Evolutionary conservation across 2,888 invertebrate species (phyloP), one percentile per base, ranked within the genome.

Genomic region (Operophtera brumata): DNA sequence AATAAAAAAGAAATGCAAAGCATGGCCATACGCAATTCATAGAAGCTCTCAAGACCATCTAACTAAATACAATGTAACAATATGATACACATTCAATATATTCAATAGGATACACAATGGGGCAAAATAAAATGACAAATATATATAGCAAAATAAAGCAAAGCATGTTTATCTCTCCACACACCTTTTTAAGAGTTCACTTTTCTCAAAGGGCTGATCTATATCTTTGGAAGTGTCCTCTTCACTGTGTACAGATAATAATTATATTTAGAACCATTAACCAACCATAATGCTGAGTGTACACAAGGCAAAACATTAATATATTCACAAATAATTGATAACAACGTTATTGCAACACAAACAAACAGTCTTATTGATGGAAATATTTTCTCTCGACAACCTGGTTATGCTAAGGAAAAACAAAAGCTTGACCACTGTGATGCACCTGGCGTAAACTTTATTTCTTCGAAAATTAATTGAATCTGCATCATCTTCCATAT

Each of bases 141-240:
- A 13, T 3, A 26, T 49, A 14, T 28, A 40, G 39, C 13, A 50
- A 41, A 14, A 41, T n/a, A 46, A 20, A 20, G 4, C 20, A 20
- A 4, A 20, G 20, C 20, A 44, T 37, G 35, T 40, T 46, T 50
- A 46, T 59, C 50, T 52, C 65, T 64, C 62, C 62, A 70, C 70
- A 66, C 66, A 70, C 72, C 72, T 72, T 70, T 65, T 59, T 48
- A 72, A 66, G 39, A 67, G 65, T 55, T 62, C 64, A 54, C 58
- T 64, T 66, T 60, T 67, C 57, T 66, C 61, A 58, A 66, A 47
- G 41, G 61, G 64, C 53, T 51, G 67, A 64, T 60, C 59, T 53
- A 41, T 57, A 56, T 67, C 67, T 62, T 63, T 62, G 54, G 65
- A 55, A 49, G 61, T 57, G 55, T 57, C 67, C 42, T 71, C 67